Percentiles rank a stretch among this genome's conserved stretches.
These are phyloP conservation scores for Neodiprion lecontei DNA, from an alignment of 1,140 invertebrate genomes.

Conservation along the genomic window DNA sequence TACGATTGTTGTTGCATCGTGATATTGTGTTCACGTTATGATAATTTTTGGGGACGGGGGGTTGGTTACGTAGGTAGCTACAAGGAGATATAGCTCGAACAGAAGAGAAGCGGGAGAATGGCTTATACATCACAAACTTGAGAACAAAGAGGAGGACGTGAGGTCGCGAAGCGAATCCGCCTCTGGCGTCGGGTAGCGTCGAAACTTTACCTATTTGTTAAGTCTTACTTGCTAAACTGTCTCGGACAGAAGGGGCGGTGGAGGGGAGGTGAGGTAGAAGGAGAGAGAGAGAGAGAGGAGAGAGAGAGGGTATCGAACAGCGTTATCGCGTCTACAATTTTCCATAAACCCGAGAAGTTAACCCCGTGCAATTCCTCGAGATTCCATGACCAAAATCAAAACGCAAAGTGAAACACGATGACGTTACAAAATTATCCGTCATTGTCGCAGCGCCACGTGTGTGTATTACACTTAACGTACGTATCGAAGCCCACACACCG, in stretches of 20 bases:
- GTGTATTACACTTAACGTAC: not conserved
- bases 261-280: not conserved
- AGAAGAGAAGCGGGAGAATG: conserved; percentile 32
- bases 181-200: conserved; percentile 31
- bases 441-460: not conserved
- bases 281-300: not conserved
- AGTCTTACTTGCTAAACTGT: conserved; percentile 59
- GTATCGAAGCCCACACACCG: too few relatives aligned
- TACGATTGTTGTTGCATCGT: too few relatives aligned
- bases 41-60: not conserved
- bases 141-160: conserved; percentile 59
- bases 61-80: conserved; percentile 18
- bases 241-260: conserved; percentile 42
- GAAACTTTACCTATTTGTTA: conserved; percentile 64
- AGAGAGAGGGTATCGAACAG: not conserved
- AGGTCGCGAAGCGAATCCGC: conserved; percentile 46
- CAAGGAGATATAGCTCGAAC: not conserved
- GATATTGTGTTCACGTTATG: not conserved
- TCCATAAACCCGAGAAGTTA: not conserved
- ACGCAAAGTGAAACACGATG: too few relatives aligned
- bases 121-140: conserved; percentile 63
- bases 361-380: too few relatives aligned
- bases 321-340: conserved; percentile 2
- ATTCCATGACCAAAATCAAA: too few relatives aligned
- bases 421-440: not conserved